A percentile compares a stretch with the other conserved stretches of the same genome.
These are phyloP conservation scores for Nemapogon koenigi DNA, from an alignment of 2,888 invertebrate species.

Conservation along the genomic window DNA sequence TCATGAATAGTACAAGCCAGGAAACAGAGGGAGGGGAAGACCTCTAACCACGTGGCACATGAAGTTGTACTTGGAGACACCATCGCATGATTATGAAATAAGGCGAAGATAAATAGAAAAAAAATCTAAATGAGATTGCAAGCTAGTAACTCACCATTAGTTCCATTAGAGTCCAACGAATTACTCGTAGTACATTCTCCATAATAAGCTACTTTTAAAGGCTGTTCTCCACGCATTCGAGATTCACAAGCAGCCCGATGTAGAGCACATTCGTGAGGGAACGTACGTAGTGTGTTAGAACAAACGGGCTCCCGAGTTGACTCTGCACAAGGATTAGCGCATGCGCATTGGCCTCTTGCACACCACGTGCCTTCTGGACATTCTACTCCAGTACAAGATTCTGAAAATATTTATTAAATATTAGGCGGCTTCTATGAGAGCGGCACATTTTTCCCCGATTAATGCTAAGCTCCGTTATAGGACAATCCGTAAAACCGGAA, in stretches of 20 bases:
- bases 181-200: conserved; percentile 82
- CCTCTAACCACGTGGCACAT: too few species aligned
- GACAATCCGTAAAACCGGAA: too few species aligned
- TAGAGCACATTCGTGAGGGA: conserved; percentile 83
- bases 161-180: conserved; percentile 65
- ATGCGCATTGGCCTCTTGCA: conserved; percentile 83
- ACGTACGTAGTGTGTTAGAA: conserved; percentile 77
- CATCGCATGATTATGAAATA: too few species aligned
- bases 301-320: conserved; percentile 76
- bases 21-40: too few species aligned
- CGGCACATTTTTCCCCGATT: too few species aligned
- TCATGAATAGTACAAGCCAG: too few species aligned
- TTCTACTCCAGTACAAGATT: conserved; percentile 76
- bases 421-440: too few species aligned
- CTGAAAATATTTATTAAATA: conserved; percentile 58
- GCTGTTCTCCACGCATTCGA: conserved; percentile 68
- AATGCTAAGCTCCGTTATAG: too few species aligned
- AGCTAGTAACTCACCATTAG: conserved; percentile 25
- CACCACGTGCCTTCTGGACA: conserved; percentile 85
- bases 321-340: conserved; percentile 77
- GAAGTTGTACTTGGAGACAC: too few species aligned
- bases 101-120: too few species aligned
- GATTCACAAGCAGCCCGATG: conserved; percentile 74
- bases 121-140: too few species aligned
- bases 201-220: conserved; percentile 69